Base-by-base conservation (phyloP, 1,140 invertebrate genomes). In the Chrysoperla carnea region DNA sequence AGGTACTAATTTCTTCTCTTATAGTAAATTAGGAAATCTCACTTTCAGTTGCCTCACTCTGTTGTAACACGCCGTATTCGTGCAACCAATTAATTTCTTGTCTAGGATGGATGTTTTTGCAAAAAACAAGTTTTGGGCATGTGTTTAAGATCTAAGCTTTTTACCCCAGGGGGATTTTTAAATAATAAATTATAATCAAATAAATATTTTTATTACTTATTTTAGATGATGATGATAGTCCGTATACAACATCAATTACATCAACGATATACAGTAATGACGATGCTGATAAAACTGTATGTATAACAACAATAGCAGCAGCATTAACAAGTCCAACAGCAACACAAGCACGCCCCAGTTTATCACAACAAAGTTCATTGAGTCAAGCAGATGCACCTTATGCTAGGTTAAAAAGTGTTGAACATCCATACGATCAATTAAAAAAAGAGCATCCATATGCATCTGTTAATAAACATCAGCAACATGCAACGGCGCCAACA, bases 371-470 rank as follows among this genome's bases (percentile, higher is more conserved):
- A 50, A 74, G 67, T 55, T 69, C 70, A 1, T 64, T 67, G 9
- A 66, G 62, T 45, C 71, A 75, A 55, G 67, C 71, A 29, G 72
- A 72, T 44, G 69, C 71, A 41, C 60, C 62, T 17, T 69, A 63
- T 45, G 66, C 69, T 41, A 71, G 70, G n/a, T 76, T 75, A 52
- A 66, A 72, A 4, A 63, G 68, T 47, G 68, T 76, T 14, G 63
- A 67, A 43, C 64, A 69, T 46, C 59, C 68, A 41, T 72, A 70
- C 53, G 69, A 68, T 46, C 65, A 67, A 54, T 57, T 67, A 14
- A 59, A 60, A 45, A 60, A 60, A 44, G 76, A 80, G 58, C 75
- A 80, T 59, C 76, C 76, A 0, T 80, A 80, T 55, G 76, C 76
- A 13, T 73, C 77, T 59, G 62, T 80, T 15, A 71, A 74, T 52